These are phyloP conservation scores for Hylia prasina DNA, from an alignment of 2,113 vertebrate genomes.

Conservation along the genomic window DNA sequence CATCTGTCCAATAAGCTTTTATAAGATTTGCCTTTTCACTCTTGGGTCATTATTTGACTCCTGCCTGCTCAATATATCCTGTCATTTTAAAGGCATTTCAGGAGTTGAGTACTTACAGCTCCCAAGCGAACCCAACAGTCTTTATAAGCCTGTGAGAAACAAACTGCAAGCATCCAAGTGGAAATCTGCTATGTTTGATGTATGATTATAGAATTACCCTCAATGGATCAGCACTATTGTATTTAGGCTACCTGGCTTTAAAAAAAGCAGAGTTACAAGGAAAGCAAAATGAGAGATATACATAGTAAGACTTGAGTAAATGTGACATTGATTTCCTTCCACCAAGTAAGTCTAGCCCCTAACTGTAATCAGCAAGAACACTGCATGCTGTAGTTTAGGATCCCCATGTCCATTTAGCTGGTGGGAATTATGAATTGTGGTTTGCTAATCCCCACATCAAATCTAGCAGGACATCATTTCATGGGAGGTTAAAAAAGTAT, in stretches of 20 bases:
- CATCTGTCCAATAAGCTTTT: neutral
- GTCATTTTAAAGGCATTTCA: neutral
- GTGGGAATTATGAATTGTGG: neutral
- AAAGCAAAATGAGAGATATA: neutral
- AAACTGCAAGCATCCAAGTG: neutral
- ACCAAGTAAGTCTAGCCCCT: neutral
- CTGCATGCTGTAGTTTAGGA: neutral
- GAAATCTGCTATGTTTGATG: neutral
- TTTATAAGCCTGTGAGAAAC: neutral
- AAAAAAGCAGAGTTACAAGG: neutral
- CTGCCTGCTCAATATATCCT: neutral
- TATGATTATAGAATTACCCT: neutral
- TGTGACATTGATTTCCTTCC: neutral
- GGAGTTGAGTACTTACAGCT: neutral
- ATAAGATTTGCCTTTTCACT: neutral
- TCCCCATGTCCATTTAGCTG: neutral
- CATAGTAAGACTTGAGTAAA: neutral
- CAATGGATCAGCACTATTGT: fast-evolving
- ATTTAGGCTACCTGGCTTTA: neutral
- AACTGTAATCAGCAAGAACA: neutral
- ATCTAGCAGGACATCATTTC: neutral
- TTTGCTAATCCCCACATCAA: neutral
- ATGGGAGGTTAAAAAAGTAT: neutral
- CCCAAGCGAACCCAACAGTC: neutral
- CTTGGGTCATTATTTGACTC: neutral